Conservation (phyloP, 2,113 vertebrate genomes). For the Colius striatus region DNA sequence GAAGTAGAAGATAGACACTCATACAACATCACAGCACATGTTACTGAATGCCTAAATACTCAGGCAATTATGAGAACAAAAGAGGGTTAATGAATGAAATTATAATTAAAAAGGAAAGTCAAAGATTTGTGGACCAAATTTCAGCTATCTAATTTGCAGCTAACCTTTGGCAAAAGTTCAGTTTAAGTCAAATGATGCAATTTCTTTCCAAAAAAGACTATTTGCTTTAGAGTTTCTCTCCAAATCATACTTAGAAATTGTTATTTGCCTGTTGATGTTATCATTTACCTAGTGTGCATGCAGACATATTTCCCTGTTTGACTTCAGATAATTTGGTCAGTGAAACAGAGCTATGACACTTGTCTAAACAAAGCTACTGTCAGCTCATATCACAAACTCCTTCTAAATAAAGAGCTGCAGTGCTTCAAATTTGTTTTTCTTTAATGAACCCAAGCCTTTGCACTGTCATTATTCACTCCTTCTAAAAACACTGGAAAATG, state of each 20-base stretch:
- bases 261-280: constrained; percentile 56
- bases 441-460: constrained; percentile 73
- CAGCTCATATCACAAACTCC: constrained; percentile 65
- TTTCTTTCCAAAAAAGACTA: constrained; percentile 15
- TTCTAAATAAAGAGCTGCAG: constrained; percentile 70
- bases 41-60: background rate
- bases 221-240: constrained; percentile 1
- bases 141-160: background rate
- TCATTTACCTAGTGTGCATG: constrained; percentile 19
- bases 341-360: constrained; percentile 73
- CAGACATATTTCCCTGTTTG: constrained; percentile 57
- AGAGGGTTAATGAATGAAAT: background rate
- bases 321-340: constrained; percentile 62
- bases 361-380: constrained; percentile 80
- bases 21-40: background rate
- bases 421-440: constrained; percentile 75
- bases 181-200: background rate
- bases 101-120: background rate
- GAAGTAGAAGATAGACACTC: background rate
- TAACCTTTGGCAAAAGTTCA: background rate
- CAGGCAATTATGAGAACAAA: background rate
- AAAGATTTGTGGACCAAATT: background rate
- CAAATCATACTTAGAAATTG: background rate
- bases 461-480: constrained; percentile 75
- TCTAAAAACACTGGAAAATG: constrained; percentile 72